These are phyloP conservation scores for Rhorus exstirpatorius DNA, from an alignment of 2,888 invertebrate species.

Conservation along the genomic window DNA sequence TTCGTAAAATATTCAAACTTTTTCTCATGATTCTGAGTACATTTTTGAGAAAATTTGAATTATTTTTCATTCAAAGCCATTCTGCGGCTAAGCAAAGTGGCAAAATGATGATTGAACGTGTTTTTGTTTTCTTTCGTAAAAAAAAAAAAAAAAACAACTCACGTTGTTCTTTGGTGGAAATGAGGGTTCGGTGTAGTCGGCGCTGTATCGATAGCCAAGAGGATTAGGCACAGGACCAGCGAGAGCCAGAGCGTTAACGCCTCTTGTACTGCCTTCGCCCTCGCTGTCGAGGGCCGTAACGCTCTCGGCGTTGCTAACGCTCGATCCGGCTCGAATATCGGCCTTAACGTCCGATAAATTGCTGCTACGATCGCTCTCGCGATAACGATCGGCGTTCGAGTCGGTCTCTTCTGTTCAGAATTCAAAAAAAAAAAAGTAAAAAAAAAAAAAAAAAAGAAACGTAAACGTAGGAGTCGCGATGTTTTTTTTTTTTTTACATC, in stretches of 20 bases:
- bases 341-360: constrained; percentile 97
- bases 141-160: constrained; percentile 81
- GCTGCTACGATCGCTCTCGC: constrained; percentile 95
- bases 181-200: constrained; percentile 92
- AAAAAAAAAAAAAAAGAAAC: background rate
- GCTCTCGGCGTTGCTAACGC: constrained; percentile 92
- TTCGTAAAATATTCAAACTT: too few relatives aligned
- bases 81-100: too few relatives aligned
- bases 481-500: too few relatives aligned
- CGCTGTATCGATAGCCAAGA: constrained; percentile 91
- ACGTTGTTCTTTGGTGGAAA: constrained; percentile 91
- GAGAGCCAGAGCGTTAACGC: constrained; percentile 88
- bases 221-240: constrained; percentile 93
- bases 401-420: constrained; percentile 84
- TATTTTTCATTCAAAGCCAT: background rate
- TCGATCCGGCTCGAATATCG: constrained; percentile 94
- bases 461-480: background rate
- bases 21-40: too few relatives aligned
- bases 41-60: too few relatives aligned
- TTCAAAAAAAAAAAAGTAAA: constrained; percentile 2
- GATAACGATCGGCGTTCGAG: constrained; percentile 85
- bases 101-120: background rate
- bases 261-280: constrained; percentile 87
- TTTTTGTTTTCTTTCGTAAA: background rate
- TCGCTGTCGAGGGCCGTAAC: constrained; percentile 87